Evolutionary conservation across 2,797 vertebrate genomes (phyloP).

Genomic region (Australoheros facetus): DNA sequence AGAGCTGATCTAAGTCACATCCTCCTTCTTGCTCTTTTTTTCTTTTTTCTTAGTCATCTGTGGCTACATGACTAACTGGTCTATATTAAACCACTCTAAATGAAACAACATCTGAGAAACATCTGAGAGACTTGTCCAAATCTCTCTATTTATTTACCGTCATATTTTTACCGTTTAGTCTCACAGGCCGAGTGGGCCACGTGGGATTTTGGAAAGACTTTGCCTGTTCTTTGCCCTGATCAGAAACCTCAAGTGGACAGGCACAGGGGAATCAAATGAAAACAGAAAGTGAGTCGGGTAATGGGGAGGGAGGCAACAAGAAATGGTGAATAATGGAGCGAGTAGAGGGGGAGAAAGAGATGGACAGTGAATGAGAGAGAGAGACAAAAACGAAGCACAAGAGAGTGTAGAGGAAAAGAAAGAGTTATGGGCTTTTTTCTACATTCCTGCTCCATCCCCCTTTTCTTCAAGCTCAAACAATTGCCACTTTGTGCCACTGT

Average conservation of each 20-base stretch:
- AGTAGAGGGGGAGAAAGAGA: constrained; percentile 7
- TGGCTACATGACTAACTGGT: constrained; percentile 23
- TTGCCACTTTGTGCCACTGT: constrained; percentile 80
- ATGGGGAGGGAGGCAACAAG: constrained; percentile 18
- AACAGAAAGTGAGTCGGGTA: constrained; percentile 30
- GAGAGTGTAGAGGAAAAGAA: constrained; percentile 58
- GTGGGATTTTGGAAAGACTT: neutral
- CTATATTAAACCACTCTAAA: constrained; percentile 10
- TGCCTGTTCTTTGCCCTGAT: constrained; percentile 21
- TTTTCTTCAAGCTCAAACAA: constrained; percentile 81
- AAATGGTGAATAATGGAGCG: constrained; percentile 39
- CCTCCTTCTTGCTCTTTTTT: neutral
- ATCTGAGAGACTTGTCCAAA: neutral
- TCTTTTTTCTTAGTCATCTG: constrained; percentile 10
- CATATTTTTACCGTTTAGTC: constrained; percentile 31
- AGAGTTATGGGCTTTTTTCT: constrained; percentile 75
- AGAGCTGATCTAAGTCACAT: constrained; percentile 15
- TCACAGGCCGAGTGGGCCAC: neutral
- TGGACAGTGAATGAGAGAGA: constrained; percentile 37
- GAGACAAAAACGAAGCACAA: constrained; percentile 44
- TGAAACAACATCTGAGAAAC: neutral
- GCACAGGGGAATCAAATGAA: constrained; percentile 28
- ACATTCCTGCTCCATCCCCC: constrained; percentile 79
- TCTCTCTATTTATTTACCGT: constrained; percentile 26
- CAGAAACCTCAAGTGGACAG: constrained; percentile 7